Evolutionary conservation across 1,140 invertebrate genomes (phyloP), one percentile per base, ranked within the genome.

Genomic region (Capitella teleta): DNA sequence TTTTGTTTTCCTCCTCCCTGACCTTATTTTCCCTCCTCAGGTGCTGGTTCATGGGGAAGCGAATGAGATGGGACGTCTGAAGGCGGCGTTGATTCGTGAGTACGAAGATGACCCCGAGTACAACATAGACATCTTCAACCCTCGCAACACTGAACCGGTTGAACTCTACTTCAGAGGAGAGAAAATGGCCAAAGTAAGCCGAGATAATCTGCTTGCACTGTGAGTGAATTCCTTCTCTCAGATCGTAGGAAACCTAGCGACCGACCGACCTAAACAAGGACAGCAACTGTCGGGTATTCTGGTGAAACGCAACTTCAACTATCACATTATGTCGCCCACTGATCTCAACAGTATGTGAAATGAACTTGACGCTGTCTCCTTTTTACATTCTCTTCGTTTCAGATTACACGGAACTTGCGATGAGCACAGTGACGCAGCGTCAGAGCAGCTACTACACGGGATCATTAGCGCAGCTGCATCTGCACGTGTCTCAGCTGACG

Each of bases 261-360:
- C 87, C 57, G 81, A 87, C 34, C 81, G 80, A 23, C 86, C 90
- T 0, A 79, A 80, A 61, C 80, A 86, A 3, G 84, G 82, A 5
- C 78, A 84, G 25, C 79, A 79, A 44, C 73, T 98, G 2, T 91
- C 90, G 6, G 96, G 95, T 0, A 84, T 99, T 51, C 73, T 99
- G 25, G 89, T 98, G 0, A 97, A 97, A 66, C 78, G 92, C 30
- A 98, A 99, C 70, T 99, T 98, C 63, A 98, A 93, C 70, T 98
- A 98, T 69, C 93, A 98, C 68, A 79, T 99, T 48, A 70, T 99
- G 40, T 83, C 86, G 5, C 86, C 94, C 0, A 77, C 80, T 10
- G 95, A 98, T 75, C 74, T 99, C 21, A 81, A 84, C 46, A 95
- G 84, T 87, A 71, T 77, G 78, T 61, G 28, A 19, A 12, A 10